Evolutionary conservation across 2,888 invertebrate species (phyloP), one percentile per base, ranked within the genome.

Genomic region (Helobdella robusta): DNA sequence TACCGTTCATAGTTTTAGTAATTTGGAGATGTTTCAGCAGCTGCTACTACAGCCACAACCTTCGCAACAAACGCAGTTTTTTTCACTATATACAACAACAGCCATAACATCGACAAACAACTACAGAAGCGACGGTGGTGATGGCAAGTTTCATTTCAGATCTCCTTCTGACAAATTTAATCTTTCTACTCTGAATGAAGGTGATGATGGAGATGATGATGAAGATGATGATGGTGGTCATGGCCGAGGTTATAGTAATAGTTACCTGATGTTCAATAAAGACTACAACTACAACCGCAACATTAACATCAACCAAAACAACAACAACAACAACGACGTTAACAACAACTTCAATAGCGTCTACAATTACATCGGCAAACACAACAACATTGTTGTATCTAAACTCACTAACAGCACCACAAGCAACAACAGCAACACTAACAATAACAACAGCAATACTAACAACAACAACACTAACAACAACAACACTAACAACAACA

Each of bases 201-300:
- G 15, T 40, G 40, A 40, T 40, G 59, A 35, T 34, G 3, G 20
- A 15, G 40, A 32, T 23, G 56, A 56, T 36, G 30, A 62, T 62
- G 64, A 44, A 25, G 28, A 64, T 32, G 52, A 35, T 5, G 50
- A 25, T 20, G 59, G 34, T 32, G 59, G 34, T 32, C 32, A 32
- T 59, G 59, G 34, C 34, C 32, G 34, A 2, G 4, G 34, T 25
- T 30, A 59, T 2, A 35, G 34, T 32, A 35, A 59, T 32, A 35
- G 34, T 32, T 2, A 59, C 34, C 5, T 32, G 28, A 2, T 6
- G 5, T 2, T 32, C 11, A 15, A 59, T 59, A 35, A 59, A 32
- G 59, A 32, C 34, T 30, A 59, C 34, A 23, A 35, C n/a, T 56
- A 30, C 30, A 30, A n/a, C 6, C n/a, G 28, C 32, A 56, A 28